Conservation (phyloP, 2,888 invertebrate species). For the Pristionchus entomophagus region DNA sequence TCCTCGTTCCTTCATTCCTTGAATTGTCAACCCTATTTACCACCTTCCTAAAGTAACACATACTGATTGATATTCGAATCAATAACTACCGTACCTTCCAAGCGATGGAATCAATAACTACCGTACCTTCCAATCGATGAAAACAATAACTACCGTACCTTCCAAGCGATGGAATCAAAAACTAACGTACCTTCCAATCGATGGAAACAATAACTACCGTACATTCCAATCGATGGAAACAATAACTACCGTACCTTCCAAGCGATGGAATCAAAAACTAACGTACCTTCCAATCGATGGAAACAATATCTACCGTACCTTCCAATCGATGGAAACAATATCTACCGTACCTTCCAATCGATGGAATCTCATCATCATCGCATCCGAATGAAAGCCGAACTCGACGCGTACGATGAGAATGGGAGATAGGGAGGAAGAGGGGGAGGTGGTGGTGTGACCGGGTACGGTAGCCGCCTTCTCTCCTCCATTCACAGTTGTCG, state of each 20-base stretch:
- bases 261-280: neutral
- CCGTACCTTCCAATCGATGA: too few relatives aligned
- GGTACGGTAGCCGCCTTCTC: slow-evolving; percentile 34
- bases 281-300: neutral
- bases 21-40: too few relatives aligned
- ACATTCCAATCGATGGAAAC: neutral
- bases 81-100: neutral
- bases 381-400: slow-evolving; percentile 39
- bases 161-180: neutral
- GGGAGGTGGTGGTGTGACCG: neutral
- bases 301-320: neutral
- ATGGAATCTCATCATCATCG: slow-evolving; percentile 46
- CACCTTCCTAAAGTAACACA: too few relatives aligned
- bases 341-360: slow-evolving; percentile 10
- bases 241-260: neutral
- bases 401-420: slow-evolving; percentile 33
- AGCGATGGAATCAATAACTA: neutral
- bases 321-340: neutral
- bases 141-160: neutral
- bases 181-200: too few relatives aligned
- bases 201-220: neutral
- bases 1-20: too few relatives aligned
- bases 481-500: too few relatives aligned
- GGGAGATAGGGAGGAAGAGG: neutral
- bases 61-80: too few relatives aligned